Percentiles rank a stretch among this genome's conserved stretches.
phyloP scores from a whole-genome alignment of 2,113 vertebrate species.

The Pelmatolapia mariae region DNA sequence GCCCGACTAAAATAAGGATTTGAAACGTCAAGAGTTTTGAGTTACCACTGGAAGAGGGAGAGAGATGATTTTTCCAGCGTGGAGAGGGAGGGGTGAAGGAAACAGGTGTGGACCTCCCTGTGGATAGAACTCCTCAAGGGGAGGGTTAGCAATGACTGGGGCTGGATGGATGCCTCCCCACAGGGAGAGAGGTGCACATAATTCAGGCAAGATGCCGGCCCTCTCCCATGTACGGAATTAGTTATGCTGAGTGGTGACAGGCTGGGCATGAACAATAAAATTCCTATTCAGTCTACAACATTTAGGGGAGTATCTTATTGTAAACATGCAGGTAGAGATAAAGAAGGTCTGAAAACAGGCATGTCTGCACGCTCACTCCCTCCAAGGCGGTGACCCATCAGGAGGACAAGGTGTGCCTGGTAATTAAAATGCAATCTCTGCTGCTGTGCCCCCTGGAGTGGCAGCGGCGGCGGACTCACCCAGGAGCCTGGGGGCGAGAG shows the following conservation, averaged over 20 bases:
- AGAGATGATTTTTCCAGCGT: slow-evolving; percentile 45
- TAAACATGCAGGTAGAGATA: slow-evolving; percentile 39
- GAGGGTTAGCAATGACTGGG: slow-evolving; percentile 55
- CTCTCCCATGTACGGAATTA: slow-evolving; percentile 34
- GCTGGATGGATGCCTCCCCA: slow-evolving; percentile 63
- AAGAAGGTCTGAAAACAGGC: slow-evolving; percentile 26
- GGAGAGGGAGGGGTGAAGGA: slow-evolving; percentile 8
- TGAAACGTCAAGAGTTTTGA: slow-evolving; percentile 65
- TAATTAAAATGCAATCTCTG: slow-evolving; percentile 79
- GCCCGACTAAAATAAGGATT: slow-evolving; percentile 51
- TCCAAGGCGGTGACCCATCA: slow-evolving; percentile 63
- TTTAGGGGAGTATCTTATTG: slow-evolving; percentile 23
- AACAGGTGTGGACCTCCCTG: slow-evolving; percentile 66
- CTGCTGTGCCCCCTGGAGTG: slow-evolving; percentile 68
- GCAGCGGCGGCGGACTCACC: slow-evolving; percentile 62
- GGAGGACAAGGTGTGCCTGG: slow-evolving; percentile 69
- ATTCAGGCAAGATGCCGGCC: slow-evolving; percentile 51
- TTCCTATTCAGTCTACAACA: not conserved
- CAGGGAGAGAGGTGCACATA: slow-evolving; percentile 57
- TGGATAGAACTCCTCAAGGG: slow-evolving; percentile 57
- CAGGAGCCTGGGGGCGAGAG: slow-evolving; percentile 66
- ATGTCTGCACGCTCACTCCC: slow-evolving; percentile 30
- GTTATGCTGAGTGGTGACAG: slow-evolving; percentile 43
- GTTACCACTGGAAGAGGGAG: slow-evolving; percentile 45
- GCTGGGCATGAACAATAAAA: slow-evolving; percentile 51